These are phyloP conservation scores for Drosophila funebris DNA, from an alignment of 1,140 invertebrate species.

Conservation along the genomic window DNA sequence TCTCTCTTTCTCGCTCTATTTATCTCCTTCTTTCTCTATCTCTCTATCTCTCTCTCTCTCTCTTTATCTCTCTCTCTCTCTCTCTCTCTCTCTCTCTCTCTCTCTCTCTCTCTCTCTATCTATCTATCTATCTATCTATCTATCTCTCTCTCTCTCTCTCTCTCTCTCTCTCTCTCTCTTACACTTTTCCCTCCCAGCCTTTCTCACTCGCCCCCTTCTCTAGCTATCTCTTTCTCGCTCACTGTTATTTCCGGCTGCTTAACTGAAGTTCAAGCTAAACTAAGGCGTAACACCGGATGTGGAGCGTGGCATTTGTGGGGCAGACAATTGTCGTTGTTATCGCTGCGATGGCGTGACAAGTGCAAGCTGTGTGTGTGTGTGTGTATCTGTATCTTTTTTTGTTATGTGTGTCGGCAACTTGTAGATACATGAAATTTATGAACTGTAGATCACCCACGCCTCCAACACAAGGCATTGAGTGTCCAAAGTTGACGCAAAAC, in stretches of 20 bases:
- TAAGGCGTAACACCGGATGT: slow-evolving; percentile 26
- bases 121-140: too few relatives aligned
- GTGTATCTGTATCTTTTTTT: not conserved
- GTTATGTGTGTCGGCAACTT: slow-evolving; percentile 52
- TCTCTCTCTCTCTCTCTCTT: not conserved
- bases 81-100: not conserved
- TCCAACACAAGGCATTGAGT: not conserved
- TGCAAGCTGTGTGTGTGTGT: not conserved
- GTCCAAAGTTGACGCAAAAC: slow-evolving; percentile 37
- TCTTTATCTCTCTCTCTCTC: not conserved
- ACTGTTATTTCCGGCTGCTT: slow-evolving; percentile 9
- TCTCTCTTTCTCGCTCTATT: not conserved
- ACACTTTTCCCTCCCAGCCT: not conserved
- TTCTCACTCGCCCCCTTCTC: too few relatives aligned
- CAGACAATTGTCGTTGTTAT: slow-evolving; percentile 3
- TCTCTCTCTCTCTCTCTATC: too few relatives aligned
- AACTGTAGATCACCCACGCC: slow-evolving; percentile 13
- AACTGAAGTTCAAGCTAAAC: slow-evolving; percentile 6
- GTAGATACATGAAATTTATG: slow-evolving; percentile 44
- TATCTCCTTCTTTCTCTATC: too few relatives aligned
- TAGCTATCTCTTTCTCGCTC: not conserved
- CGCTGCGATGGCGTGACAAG: slow-evolving; percentile 20
- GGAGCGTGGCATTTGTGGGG: slow-evolving; percentile 13
- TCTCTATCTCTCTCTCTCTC: not conserved
- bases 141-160: not conserved